These are phyloP conservation scores for Cryptoprocta ferox DNA, from an alignment of 2,797 vertebrate genomes.

Conservation along the genomic window DNA sequence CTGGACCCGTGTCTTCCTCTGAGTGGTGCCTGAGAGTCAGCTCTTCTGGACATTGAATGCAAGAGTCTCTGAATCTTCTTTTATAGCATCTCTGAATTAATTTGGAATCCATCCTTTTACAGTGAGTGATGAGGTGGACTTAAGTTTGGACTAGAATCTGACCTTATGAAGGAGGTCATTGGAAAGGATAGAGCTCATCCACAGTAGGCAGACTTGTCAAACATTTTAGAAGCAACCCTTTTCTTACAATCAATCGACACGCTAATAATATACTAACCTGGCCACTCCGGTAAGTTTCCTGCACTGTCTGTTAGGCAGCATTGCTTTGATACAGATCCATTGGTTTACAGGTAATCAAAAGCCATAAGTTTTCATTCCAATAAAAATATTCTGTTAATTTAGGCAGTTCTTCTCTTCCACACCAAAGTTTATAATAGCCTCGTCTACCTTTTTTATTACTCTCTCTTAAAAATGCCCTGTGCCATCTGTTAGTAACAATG, in stretches of 20 bases:
- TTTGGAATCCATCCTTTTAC: neutral
- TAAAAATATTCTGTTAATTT: neutral
- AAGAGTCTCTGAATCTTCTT: neutral
- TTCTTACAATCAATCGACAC: neutral
- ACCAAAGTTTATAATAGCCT: neutral
- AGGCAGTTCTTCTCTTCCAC: neutral
- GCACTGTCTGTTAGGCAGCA: neutral
- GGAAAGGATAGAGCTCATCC: neutral
- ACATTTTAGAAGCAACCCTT: neutral
- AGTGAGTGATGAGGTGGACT: neutral
- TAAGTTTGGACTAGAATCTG: conserved; percentile 25
- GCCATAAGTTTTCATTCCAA: neutral
- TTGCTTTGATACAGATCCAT: neutral
- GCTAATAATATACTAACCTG: neutral
- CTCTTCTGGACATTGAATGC: neutral
- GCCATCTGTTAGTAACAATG: neutral
- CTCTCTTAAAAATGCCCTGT: neutral
- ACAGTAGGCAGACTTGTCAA: neutral
- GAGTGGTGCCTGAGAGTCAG: neutral
- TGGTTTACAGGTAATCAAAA: conserved; percentile 2
- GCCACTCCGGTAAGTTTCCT: neutral
- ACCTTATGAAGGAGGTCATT: neutral
- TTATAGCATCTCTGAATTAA: neutral
- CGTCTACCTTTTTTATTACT: neutral
- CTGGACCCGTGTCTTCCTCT: neutral